Percentiles rank a stretch among this genome's conserved stretches.
phyloP scores from a whole-genome alignment of 2,113 vertebrate species.

The Seriola dumerili region DNA sequence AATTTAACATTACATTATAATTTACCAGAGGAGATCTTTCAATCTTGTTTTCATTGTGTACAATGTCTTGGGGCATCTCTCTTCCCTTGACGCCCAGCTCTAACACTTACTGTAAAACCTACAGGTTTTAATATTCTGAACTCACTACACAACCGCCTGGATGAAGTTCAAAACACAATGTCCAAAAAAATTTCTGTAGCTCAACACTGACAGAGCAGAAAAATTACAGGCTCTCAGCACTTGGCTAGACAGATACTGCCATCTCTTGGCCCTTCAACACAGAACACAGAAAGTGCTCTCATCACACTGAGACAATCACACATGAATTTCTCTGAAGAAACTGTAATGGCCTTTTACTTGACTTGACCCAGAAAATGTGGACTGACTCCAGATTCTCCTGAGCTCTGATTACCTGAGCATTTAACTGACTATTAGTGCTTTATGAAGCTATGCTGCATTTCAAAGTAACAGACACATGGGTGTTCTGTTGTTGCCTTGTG shows the following conservation, averaged over 20 bases:
- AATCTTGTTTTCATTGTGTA: not conserved
- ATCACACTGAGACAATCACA: not conserved
- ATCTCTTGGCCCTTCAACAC: slow-evolving; percentile 46
- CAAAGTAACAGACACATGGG: not conserved
- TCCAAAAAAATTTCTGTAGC: not conserved
- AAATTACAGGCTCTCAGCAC: not conserved
- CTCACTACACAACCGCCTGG: not conserved
- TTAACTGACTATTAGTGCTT: not conserved
- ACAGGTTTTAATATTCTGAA: not conserved
- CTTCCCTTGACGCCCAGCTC: not conserved
- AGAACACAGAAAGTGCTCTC: not conserved
- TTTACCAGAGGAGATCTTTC: not conserved
- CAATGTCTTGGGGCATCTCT: not conserved
- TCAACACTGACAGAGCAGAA: not conserved
- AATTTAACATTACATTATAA: not conserved
- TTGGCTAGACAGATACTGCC: slow-evolving; percentile 42
- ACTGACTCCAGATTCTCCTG: not conserved
- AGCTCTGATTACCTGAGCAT: not conserved
- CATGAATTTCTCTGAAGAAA: not conserved
- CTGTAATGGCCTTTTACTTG: not conserved
- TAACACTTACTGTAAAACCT: not conserved
- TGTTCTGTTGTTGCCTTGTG: not conserved
- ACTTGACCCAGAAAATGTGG: not conserved
- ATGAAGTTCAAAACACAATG: not conserved
- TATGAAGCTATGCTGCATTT: not conserved